Evolutionary conservation across 1,140 invertebrate species (phyloP).

Genomic region (Orussus abietinus): DNA sequence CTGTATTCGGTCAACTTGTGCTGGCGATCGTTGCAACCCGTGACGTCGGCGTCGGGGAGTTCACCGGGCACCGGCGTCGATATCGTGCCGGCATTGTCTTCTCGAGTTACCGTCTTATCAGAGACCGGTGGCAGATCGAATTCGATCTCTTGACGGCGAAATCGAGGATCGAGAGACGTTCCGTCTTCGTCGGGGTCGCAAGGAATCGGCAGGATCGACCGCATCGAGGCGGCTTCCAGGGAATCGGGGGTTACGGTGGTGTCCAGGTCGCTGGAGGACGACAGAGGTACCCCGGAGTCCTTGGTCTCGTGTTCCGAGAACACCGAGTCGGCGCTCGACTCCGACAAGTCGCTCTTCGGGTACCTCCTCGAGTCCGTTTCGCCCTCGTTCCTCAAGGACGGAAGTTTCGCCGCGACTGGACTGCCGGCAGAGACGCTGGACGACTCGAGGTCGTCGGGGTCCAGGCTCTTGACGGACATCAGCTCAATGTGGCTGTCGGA

Average conservation of each 20-base stretch:
- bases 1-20: too few species aligned
- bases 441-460: constrained; percentile 34
- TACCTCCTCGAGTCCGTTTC: neutral
- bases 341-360: too few species aligned
- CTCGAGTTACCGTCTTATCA: neutral
- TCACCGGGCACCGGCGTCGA: neutral
- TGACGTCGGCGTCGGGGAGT: too few species aligned
- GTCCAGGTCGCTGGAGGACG: too few species aligned
- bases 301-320: too few species aligned
- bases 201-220: too few species aligned
- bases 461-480: constrained; percentile 41
- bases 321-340: too few species aligned
- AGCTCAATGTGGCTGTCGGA: constrained; percentile 37
- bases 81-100: too few species aligned
- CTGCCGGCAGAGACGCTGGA: neutral
- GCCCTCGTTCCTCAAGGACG: neutral
- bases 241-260: constrained; percentile 44
- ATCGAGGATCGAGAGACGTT: neutral
- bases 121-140: neutral
- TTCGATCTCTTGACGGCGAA: neutral
- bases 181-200: neutral
- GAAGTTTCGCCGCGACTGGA: too few species aligned
- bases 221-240: constrained; percentile 38
- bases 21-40: too few species aligned
- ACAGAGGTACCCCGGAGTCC: too few species aligned